Base-by-base conservation (phyloP, 2,113 vertebrate species). In the Pachyramphus minor region DNA sequence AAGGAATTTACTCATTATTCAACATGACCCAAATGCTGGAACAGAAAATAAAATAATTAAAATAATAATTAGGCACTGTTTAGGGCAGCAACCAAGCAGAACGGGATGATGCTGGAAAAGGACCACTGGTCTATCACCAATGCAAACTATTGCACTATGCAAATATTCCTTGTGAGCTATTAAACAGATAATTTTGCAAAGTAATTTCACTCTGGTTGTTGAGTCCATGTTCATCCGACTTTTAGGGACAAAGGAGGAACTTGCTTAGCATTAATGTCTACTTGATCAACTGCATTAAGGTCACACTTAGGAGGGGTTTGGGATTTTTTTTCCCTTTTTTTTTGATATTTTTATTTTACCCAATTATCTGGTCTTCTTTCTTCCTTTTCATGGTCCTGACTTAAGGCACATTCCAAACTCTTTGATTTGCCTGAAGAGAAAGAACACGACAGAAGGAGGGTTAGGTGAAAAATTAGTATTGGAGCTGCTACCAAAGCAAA, bases 321-420 rank as follows among this genome's bases (percentile, higher is more conserved):
- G 12, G 30, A 10, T 0, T 14, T 11, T 8, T 23, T 33, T 14
- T 15, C 0, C 3, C 1, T 24, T 22, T 31, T 22, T 31, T 27
- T 52, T 56, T 16, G 0, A 8, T 22, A 18, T 12, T 59, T 77
- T 56, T 39, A 25, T 44, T 91, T 89, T 52, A 55, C 21, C 14
- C 33, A 81, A 1, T 78, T 78, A 35, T 39, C 15, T 72, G 6
- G 16, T 79, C 44, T 68, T 84, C 37, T 33, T 78, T 85, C 67
- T 88, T 85, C 45, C 14, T 77, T 85, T 89, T 75, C 39, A 45
- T 0, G 0, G 74, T 91, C 20, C 52, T 72, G 21, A 59, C 39
- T 72, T 59, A 25, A 53, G 42, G 63, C 30, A 35, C 22, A 11
- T 64, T 89, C 47, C 30, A 41, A 89, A 44, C 27, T 21, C 64